Conservation (phyloP, 2,888 invertebrate genomes). For the Colletes collaris region DNA sequence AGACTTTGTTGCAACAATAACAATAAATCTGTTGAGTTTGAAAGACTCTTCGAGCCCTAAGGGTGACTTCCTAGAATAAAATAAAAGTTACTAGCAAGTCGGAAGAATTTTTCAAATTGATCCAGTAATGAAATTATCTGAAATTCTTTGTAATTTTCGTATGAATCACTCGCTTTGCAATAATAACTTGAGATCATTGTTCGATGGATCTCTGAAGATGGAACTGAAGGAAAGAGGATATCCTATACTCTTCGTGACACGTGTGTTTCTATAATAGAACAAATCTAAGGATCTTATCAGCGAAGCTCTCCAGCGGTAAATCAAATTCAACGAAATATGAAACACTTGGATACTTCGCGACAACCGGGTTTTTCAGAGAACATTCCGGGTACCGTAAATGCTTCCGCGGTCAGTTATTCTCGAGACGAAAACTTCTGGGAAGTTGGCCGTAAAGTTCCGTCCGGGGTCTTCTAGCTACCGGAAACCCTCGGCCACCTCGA, state of each 20-base stretch:
- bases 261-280: conserved; percentile 1
- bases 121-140: too few relatives aligned
- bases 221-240: background rate
- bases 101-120: too few relatives aligned
- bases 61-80: too few relatives aligned
- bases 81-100: too few relatives aligned
- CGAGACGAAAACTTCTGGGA: conserved; percentile 40
- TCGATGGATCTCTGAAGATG: background rate
- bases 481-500: conserved; percentile 29
- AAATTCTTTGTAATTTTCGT: too few relatives aligned
- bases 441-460: conserved; percentile 47
- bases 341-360: conserved; percentile 45
- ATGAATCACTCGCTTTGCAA: too few relatives aligned
- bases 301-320: conserved; percentile 24
- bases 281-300: background rate
- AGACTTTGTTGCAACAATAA: too few relatives aligned
- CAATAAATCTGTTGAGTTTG: too few relatives aligned
- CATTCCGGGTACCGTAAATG: conserved; percentile 50
- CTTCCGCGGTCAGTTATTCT: conserved; percentile 52
- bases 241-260: background rate
- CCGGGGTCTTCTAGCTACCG: conserved; percentile 16
- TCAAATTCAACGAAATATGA: conserved; percentile 38
- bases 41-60: too few relatives aligned
- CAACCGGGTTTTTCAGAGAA: conserved; percentile 45
- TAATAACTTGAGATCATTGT: too few relatives aligned